Conservation (phyloP, 2,797 vertebrate genomes). For the Leucoraja ocellata region DNA sequence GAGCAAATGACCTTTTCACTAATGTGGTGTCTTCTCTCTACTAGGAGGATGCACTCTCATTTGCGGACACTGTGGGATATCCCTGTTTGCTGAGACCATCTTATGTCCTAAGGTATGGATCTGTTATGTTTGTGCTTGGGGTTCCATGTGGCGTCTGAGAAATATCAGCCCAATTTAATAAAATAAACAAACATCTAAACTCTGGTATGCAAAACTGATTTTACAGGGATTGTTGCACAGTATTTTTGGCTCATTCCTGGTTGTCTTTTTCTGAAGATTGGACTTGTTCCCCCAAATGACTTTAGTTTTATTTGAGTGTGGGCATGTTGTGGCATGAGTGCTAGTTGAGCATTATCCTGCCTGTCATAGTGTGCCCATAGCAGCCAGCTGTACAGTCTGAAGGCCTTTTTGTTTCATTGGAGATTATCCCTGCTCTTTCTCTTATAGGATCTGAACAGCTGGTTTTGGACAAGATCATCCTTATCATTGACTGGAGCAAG, state of each 20-base stretch:
- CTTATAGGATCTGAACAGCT: not conserved
- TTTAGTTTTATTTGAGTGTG: not conserved
- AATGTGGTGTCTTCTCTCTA: conserved; percentile 43
- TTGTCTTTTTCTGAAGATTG: not conserved
- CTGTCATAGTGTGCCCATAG: not conserved
- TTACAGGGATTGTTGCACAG: not conserved
- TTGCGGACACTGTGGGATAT: conserved; percentile 75
- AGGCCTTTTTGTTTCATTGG: not conserved
- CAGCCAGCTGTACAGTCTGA: not conserved
- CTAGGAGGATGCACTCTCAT: conserved; percentile 80
- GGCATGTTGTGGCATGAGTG: not conserved
- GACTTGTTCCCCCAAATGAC: not conserved
- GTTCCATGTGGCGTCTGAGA: not conserved
- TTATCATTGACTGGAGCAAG: not conserved
- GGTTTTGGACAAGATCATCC: not conserved
- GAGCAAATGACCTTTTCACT: not conserved
- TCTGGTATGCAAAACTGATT: not conserved
- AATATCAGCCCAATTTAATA: not conserved
- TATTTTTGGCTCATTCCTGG: not conserved
- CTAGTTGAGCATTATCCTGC: not conserved
- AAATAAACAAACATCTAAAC: not conserved
- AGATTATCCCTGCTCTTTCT: not conserved
- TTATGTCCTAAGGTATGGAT: conserved; percentile 80
- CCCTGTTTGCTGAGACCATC: conserved; percentile 87
- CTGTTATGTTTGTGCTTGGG: not conserved